phyloP scores from a whole-genome alignment of 2,797 vertebrate species.

The Darevskia nairensis region DNA sequence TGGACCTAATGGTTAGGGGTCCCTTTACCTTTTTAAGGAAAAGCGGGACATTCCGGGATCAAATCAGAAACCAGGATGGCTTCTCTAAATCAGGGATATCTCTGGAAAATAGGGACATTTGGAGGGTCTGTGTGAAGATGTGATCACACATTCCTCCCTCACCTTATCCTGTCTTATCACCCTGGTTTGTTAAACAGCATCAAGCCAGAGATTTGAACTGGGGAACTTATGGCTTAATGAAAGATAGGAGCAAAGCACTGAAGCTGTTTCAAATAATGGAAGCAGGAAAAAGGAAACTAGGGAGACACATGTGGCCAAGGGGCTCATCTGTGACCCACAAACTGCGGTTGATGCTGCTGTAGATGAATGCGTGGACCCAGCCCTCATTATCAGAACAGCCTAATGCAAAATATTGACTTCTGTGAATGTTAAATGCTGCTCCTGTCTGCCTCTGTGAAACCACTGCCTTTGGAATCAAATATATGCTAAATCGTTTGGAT shows the following conservation, averaged over 20 bases:
- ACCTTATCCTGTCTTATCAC: neutral
- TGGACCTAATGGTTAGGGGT: no score
- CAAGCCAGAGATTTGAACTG: neutral
- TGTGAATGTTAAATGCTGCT: neutral
- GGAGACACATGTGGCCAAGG: neutral
- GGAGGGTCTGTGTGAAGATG: neutral
- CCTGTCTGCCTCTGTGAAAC: neutral
- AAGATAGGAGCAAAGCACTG: neutral
- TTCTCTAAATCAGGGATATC: no score
- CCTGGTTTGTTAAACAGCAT: neutral
- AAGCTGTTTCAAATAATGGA: neutral
- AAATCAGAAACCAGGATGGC: no score
- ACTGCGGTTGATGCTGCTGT: no score
- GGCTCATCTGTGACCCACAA: neutral
- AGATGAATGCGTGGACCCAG: neutral
- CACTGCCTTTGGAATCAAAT: neutral
- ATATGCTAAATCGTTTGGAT: neutral
- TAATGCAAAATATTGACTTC: neutral
- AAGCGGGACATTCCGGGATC: no score
- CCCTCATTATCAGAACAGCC: neutral
- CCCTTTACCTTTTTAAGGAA: no score
- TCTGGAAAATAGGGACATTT: no score
- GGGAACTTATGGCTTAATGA: neutral
- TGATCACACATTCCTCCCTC: neutral
- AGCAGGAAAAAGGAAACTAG: neutral